Base-by-base conservation (phyloP, 2,797 vertebrate genomes). In the Anguilla pacifica region DNA sequence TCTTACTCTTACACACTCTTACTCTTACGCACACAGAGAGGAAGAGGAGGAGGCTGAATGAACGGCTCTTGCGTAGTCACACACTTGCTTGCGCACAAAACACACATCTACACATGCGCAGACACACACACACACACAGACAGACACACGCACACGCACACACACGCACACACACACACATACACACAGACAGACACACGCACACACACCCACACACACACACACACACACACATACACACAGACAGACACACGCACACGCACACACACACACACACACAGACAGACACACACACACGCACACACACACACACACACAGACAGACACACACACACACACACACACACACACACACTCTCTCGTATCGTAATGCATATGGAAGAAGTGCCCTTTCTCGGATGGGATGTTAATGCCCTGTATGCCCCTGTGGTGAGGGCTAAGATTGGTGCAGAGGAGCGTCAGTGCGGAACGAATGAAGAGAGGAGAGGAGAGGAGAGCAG, bases 361-460 rank as follows among this genome's bases (percentile, higher is more conserved):
- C 86, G 74, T 17, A 89, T 85, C 86, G 90, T 51, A 87, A 89
- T 94, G 93, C 90, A 92, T 89, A 89, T 87, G 46, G 90, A 93
- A 88, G 86, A 93, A 22, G 39, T 57, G 87, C 81, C 86, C 89
- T 92, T 43, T 89, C 86, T 83, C 93, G 91, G 89, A 91, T 91
- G 87, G 87, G 84, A 93, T 91, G 92, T 92, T 95, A 92, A 92
- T 92, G 90, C 91, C 81, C 87, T 92, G 92, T 83, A 77, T 91
- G 39, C 85, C 89, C 91, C 84, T 83, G 92, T 89, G 93, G 93
- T 92, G 90, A 91, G 79, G n/a, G 85, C 85, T 92, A 88, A 92
- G 85, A 91, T 86, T 87, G 91, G 85, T 89, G 90, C 87, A 85
- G 6, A 0, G 74, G 91, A 89, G 90, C 89, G 88, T 92, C 74